Evolutionary conservation across 2,888 invertebrate genomes (phyloP), one percentile per base, ranked within the genome.

Genomic region (Sympetrum striolatum): DNA sequence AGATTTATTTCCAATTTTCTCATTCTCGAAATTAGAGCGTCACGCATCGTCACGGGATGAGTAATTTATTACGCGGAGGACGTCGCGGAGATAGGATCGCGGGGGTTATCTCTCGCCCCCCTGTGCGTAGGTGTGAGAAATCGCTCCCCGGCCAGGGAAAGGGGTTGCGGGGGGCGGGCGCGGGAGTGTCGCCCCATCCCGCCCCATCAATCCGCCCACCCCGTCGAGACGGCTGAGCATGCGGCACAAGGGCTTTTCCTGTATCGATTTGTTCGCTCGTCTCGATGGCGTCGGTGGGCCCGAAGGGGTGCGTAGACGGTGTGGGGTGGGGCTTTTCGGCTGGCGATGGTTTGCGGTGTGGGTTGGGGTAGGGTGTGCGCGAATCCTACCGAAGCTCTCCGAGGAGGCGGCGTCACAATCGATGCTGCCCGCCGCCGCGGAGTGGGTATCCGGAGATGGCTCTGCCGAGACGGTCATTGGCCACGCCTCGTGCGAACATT

Each of bases 121-220:
- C 12, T n/a, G 22, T 80, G 80, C 39, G 80, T 80, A 37, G 80
- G 37, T 73, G 73, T 73, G 73, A 73, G 73, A 73, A 73, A 73
- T 73, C 73, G 73, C 31, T 25, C 73, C n/a, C 60, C 60, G 60
- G n/a, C 12, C 14, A 37, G 80, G 18, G 80, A 35, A n/a, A 80
- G 37, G 53, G 15, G 58, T 31, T 25, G 18, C 3, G 31, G 35
- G 15, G 58, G 58, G 18, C 6, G 18, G 35, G 14, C 12, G 22
- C 81, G 81, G 81, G 31, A 81, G 81, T 81, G 81, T 81, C 81
- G 81, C 81, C 53, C 48, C 86, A 73, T 73, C 91, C 90, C 81
- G 73, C 79, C 81, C 81, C 91, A 22, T 81, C 81, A 37, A 39
- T 39, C 58, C 82, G 53, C 58, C 82, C 10, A 31, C 25, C 53